Percentiles rank a stretch among this genome's conserved stretches.
These are phyloP conservation scores for Galaxea fascicularis DNA, from an alignment of 92 coral and sea anemone genomes.

Conservation along the genomic window DNA sequence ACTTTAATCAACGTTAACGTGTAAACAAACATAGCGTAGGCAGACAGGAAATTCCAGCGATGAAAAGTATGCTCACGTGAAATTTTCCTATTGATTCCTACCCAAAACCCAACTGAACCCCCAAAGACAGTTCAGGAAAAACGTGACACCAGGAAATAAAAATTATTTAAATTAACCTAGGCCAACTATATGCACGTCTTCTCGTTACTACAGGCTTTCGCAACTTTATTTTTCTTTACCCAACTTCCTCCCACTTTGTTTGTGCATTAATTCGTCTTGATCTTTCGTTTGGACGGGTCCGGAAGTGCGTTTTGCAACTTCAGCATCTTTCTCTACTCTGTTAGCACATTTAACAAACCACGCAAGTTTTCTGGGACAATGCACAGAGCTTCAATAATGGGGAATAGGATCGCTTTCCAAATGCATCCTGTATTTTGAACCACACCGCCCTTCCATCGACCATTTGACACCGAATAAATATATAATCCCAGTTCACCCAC, in stretches of 20 bases:
- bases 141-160: neutral
- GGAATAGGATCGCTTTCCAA: too few species aligned
- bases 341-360: neutral
- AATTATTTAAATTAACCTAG: neutral
- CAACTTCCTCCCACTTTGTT: neutral
- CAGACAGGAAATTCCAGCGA: neutral
- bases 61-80: neutral
- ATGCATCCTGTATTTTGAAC: too few species aligned
- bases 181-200: neutral
- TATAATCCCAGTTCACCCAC: neutral
- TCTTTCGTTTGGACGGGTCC: neutral
- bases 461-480: neutral
- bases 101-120: neutral
- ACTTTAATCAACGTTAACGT: too few species aligned
- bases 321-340: neutral
- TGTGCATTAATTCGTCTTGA: neutral
- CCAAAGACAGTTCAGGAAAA: neutral
- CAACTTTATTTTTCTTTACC: neutral
- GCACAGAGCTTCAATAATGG: neutral
- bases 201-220: neutral
- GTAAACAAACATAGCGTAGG: conserved; percentile 1
- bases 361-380: neutral
- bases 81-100: neutral
- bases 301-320: neutral
- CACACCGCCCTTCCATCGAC: neutral